phyloP scores from a whole-genome alignment of 2,113 vertebrate species.

The Sprattus sprattus region DNA sequence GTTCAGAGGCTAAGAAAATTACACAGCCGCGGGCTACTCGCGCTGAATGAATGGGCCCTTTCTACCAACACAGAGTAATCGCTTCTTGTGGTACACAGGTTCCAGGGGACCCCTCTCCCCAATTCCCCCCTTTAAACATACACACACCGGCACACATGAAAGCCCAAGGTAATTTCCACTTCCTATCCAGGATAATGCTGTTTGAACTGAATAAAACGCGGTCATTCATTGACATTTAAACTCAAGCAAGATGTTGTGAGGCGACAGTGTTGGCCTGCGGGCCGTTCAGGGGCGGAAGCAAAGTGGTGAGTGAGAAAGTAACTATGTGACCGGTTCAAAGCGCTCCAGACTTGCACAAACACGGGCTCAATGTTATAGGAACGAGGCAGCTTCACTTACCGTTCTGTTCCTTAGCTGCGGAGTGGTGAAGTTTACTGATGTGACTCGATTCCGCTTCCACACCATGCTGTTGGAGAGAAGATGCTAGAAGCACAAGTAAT shows the following conservation, averaged over 20 bases:
- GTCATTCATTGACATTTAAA: conserved; percentile 70
- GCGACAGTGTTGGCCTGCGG: conserved; percentile 21
- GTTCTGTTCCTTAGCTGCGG: conserved; percentile 89
- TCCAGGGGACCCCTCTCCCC: conserved; percentile 70
- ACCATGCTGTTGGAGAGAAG: conserved; percentile 82
- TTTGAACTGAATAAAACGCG: conserved; percentile 74
- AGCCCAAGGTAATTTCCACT: conserved; percentile 86
- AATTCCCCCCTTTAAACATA: conserved; percentile 72
- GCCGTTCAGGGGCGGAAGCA: neutral
- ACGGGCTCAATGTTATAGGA: neutral
- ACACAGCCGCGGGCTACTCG: conserved; percentile 77
- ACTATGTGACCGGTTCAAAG: neutral
- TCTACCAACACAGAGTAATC: conserved; percentile 75
- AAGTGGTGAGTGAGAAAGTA: neutral
- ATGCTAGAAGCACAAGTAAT: conserved; percentile 86
- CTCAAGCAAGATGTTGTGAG: conserved; percentile 49
- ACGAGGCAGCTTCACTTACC: conserved; percentile 71
- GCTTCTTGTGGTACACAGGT: conserved; percentile 77
- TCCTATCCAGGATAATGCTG: conserved; percentile 82
- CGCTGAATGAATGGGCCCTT: conserved; percentile 87
- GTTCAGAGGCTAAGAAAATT: conserved; percentile 86
- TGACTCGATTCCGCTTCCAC: conserved; percentile 84
- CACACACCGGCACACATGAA: conserved; percentile 82
- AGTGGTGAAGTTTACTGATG: conserved; percentile 82
- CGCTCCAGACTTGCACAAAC: neutral